Percentiles rank a stretch among this genome's conserved stretches.
Evolutionary conservation across 1,140 invertebrate genomes (phyloP).

Genomic region (Sinonovacula constricta): DNA sequence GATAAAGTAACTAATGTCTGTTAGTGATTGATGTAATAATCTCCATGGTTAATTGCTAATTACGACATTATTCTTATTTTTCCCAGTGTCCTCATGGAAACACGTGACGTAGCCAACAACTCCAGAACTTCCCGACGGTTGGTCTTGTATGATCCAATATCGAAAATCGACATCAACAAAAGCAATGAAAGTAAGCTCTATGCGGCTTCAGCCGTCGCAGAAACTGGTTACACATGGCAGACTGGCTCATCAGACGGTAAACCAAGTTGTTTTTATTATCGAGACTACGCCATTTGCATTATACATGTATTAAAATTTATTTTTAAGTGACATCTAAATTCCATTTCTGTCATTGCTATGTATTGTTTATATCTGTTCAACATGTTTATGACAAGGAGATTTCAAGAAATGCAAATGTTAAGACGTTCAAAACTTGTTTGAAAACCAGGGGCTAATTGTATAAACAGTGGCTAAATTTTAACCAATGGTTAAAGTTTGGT

Average conservation of each 20-base stretch:
- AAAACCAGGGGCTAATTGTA: no score
- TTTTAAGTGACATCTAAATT: background rate
- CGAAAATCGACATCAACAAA: constrained; percentile 87
- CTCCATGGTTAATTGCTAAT: no score
- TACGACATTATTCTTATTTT: no score
- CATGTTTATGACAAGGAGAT: background rate
- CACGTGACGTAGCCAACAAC: constrained; percentile 55
- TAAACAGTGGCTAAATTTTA: no score
- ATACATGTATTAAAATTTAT: background rate
- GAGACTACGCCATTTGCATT: no score
- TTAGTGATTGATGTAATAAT: no score
- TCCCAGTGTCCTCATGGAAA: constrained; percentile 34
- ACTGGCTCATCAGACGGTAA: background rate
- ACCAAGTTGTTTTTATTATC: background rate
- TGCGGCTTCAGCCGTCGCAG: constrained; percentile 12
- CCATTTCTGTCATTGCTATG: background rate
- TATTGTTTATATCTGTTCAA: background rate
- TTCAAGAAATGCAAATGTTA: background rate
- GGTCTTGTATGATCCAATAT: constrained; percentile 48
- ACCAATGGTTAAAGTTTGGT: no score
- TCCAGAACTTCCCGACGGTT: constrained; percentile 40
- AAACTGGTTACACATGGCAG: constrained; percentile 28
- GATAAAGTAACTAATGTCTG: no score
- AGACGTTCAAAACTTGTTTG: no score
- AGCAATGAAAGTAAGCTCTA: constrained; percentile 86